These are phyloP conservation scores for Entosphenus tridentatus DNA, from an alignment of 2,113 vertebrate genomes.

Conservation along the genomic window DNA sequence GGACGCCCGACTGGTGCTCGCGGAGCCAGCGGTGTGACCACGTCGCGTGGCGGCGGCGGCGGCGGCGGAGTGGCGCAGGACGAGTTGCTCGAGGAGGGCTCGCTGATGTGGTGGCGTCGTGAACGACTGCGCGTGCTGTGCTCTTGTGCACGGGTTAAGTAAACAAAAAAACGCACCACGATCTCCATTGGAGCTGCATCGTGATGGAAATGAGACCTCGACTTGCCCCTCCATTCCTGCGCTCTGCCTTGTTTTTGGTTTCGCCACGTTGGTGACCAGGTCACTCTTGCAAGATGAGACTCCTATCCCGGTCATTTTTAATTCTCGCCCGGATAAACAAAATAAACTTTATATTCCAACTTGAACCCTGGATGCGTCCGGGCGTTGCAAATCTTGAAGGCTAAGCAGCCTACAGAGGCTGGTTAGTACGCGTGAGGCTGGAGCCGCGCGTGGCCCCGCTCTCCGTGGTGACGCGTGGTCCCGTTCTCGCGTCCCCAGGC, in stretches of 20 bases:
- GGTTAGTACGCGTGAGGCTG: background rate
- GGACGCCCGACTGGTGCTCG: background rate
- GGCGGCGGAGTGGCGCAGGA: background rate
- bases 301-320: background rate
- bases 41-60: background rate
- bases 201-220: no score
- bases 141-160: background rate
- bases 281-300: no score
- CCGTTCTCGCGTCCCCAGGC: conserved; percentile 21
- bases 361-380: background rate
- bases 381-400: background rate
- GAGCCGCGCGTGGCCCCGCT: background rate
- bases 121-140: background rate
- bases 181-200: no score
- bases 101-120: background rate
- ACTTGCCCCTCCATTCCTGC: no score
- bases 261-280: no score
- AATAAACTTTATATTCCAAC: background rate
- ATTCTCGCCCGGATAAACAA: conserved; percentile 8
- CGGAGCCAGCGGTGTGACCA: background rate
- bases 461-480: background rate
- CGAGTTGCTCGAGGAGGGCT: background rate
- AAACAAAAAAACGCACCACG: no score
- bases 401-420: background rate
- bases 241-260: no score